Base-by-base conservation (phyloP, 2,797 vertebrate species). In the Mionectes olivaceus region DNA sequence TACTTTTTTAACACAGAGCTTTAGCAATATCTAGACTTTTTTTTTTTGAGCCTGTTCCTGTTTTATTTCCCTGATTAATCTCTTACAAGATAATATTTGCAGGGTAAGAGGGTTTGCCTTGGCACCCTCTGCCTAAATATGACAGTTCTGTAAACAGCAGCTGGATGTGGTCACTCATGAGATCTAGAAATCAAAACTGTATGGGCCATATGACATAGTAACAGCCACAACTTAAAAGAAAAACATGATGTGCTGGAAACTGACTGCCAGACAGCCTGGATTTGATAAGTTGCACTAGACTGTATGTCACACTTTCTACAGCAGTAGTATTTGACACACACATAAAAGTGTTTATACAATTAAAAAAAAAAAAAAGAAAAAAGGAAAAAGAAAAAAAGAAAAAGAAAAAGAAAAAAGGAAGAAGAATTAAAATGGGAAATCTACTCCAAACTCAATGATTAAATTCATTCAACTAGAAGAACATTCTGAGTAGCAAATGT, bases 161-260 rank as follows among this genome's bases (percentile, higher is more conserved):
- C 78, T 95, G 81, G 67, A 86, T n/a, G 24, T n/a, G 89, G 55
- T 94, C 74, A 89, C 69, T 61, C 63, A 28, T 23, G 17, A 80
- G n/a, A 93, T 93, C 83, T 89, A 59, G 93, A 96, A 97, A 95
- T 96, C 77, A 94, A 93, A 97, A 89, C 71, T 94, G 9, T 90
- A 76, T 17, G 57, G 65, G 47, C 49, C 5, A 19, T 35, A 35
- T 35, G 35, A 35, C 35, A 35, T 79, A 95, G 78, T 88, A 74
- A 83, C 63, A 95, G 78, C 83, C 74, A 82, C 63, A 90, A 68
- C 70, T 87, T 59, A 59, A 3, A 12, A 95, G 86, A 80, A 53
- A 96, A 93, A 49, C 73, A 41, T 17, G 43, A 7, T 80, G 30
- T 41, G 22, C 73, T 93, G 24, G 87, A 92, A 96, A 96, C 32